Percentiles rank a stretch among this genome's conserved stretches.
These are phyloP conservation scores for Agrypnus murinus DNA, from an alignment of 2,888 invertebrate genomes.

Conservation along the genomic window DNA sequence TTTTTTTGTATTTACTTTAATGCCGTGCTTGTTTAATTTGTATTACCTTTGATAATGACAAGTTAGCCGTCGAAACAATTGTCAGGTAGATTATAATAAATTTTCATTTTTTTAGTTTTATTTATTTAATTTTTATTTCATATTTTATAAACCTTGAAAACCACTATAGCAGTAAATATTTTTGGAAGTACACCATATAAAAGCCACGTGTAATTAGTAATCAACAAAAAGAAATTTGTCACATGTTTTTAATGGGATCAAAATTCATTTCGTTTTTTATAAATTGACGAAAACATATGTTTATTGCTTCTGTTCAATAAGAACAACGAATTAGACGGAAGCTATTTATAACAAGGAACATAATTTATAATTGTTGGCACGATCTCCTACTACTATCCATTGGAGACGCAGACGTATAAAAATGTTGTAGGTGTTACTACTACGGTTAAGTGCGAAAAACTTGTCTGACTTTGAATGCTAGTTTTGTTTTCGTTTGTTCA, in stretches of 20 bases:
- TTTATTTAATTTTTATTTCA: too few species aligned
- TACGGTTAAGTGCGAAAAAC: not conserved
- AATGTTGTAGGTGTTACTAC: not conserved
- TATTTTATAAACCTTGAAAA: not conserved
- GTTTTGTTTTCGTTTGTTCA: too few species aligned
- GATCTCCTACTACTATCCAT: constrained; percentile 7
- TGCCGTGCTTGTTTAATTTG: too few species aligned
- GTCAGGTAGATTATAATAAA: too few species aligned
- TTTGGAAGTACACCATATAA: not conserved
- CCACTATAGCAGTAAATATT: too few species aligned
- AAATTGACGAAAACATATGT: constrained; percentile 10
- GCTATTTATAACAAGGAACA: constrained; percentile 20
- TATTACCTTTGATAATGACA: too few species aligned
- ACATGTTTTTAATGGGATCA: constrained; percentile 6
- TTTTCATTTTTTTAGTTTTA: too few species aligned
- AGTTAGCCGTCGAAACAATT: too few species aligned
- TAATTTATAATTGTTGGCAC: constrained; percentile 42
- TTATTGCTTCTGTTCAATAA: constrained; percentile 1
- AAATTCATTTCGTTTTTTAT: not conserved
- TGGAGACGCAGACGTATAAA: not conserved
- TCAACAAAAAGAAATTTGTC: constrained; percentile 2
- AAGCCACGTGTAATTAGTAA: constrained; percentile 3
- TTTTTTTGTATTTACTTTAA: too few species aligned
- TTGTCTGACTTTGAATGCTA: too few species aligned
- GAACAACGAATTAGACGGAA: constrained; percentile 26